Conservation (phyloP, 2,888 invertebrate species). For the Eilema sororculum region DNA sequence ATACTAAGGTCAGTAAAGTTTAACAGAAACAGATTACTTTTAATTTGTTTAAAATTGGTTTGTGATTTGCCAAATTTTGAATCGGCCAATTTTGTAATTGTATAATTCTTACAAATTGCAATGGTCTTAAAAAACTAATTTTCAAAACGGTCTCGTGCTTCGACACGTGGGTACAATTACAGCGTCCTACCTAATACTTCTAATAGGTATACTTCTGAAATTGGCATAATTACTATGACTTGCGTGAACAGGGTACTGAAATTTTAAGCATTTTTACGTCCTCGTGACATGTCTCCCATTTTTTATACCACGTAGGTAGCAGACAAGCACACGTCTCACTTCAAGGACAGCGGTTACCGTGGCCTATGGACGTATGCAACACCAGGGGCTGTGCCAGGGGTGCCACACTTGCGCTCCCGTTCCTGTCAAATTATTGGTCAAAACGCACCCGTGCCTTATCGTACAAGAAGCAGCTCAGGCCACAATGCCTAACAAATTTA, state of each 20-base stretch:
- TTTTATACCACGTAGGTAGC: no score
- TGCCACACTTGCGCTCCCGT: no score
- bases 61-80: background rate
- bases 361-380: no score
- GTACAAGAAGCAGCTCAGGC: background rate
- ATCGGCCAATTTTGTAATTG: background rate
- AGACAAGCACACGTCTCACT: no score
- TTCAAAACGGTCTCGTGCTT: background rate
- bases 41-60: constrained; percentile 4
- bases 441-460: no score
- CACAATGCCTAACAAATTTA: background rate
- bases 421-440: no score
- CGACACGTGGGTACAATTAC: background rate
- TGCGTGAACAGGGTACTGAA: background rate
- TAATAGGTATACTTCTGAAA: background rate
- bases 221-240: background rate
- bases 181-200: background rate
- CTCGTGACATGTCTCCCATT: background rate
- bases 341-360: no score
- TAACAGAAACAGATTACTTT: background rate
- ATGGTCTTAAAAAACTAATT: background rate
- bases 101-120: background rate
- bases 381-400: no score
- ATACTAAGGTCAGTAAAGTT: no score
- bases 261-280: background rate